Evolutionary conservation across 2,888 invertebrate species (phyloP), one percentile per base, ranked within the genome.

Genomic region (Ochropleura plecta): DNA sequence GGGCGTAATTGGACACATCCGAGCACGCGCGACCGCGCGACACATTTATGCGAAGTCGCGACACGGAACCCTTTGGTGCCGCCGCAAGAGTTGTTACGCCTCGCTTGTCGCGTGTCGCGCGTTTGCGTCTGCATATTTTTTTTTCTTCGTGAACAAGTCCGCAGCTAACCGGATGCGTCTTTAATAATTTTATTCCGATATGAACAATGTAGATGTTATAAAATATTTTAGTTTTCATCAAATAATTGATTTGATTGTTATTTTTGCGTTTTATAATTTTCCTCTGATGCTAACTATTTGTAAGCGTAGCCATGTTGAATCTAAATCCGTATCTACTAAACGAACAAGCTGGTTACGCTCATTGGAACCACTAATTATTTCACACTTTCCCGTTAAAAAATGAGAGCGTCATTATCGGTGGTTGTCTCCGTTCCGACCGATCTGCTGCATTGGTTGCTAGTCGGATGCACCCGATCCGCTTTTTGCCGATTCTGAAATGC

Each of bases 381-480:
- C 89, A 91, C 91, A 94, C 93, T 94, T 94, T 92, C 90, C 89
- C 88, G 89, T 89, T 88, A 90, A 88, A 90, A 88, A 91, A 91
- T 89, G 87, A 84, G 88, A 89, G 89, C 91, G 79, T 80, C 73
- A 81, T 89, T 90, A 89, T 91, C 89, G 86, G 82, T 87, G 88
- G 60, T 89, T 90, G 90, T 89, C 83, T 88, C 92, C 91, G 93
- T 91, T 91, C 87, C 84, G 81, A 88, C 81, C 74, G 81, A 82
- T 84, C 77, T 83, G 90, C 88, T 89, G 88, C 30, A 53, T 85
- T 86, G 79, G 86, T 87, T 88, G 86, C 84, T 86, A 87, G 81
- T 85, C 78, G 79, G 79, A 79, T 87, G 87, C 87, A 87, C 86
- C 86, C 83, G 83, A 72, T 75, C 71, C 66, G 71, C 79, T 90